A percentile compares a stretch with the other conserved stretches of the same genome.
Evolutionary conservation across 1,140 invertebrate species (phyloP).

Genomic region (Drosophila mayri): DNA sequence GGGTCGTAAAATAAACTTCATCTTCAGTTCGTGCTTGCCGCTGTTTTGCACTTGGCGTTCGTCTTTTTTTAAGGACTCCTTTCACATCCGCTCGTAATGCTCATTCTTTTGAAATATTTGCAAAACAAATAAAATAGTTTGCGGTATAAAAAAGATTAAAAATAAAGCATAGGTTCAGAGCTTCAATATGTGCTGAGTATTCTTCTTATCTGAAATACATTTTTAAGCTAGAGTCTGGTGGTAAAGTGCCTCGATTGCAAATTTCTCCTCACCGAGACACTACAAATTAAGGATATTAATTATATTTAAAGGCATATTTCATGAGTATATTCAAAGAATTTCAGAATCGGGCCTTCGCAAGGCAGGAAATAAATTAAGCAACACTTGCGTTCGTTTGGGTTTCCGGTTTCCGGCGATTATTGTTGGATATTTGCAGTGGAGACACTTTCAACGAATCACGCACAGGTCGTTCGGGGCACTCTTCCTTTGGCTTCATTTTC

Average conservation of each 20-base stretch:
- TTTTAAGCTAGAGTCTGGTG: neutral
- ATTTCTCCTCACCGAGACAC: neutral
- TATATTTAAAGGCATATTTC: neutral
- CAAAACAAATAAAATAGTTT: constrained; percentile 78
- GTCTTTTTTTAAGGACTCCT: constrained; percentile 15
- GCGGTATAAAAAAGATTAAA: constrained; percentile 2
- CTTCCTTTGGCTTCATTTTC: constrained; percentile 49
- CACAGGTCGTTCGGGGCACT: constrained; percentile 31
- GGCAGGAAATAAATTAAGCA: constrained; percentile 75
- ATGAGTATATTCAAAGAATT: constrained; percentile 57
- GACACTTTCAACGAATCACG: constrained; percentile 41
- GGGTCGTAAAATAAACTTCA: constrained; percentile 79
- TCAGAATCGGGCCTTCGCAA: constrained; percentile 32
- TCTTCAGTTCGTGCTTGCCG: constrained; percentile 62
- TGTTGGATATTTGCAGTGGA: constrained; percentile 63
- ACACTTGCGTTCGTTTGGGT: constrained; percentile 63
- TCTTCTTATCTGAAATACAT: neutral
- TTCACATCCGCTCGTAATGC: constrained; percentile 26
- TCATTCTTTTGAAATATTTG: constrained; percentile 68
- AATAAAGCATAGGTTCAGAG: constrained; percentile 4
- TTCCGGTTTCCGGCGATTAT: constrained; percentile 64
- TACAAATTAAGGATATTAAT: neutral
- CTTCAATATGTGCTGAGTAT: constrained; percentile 6
- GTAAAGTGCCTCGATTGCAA: too few species aligned
- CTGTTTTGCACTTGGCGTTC: constrained; percentile 24